These are phyloP conservation scores for Platynereis dumerilii DNA, from an alignment of 2,888 invertebrate species.

Conservation along the genomic window DNA sequence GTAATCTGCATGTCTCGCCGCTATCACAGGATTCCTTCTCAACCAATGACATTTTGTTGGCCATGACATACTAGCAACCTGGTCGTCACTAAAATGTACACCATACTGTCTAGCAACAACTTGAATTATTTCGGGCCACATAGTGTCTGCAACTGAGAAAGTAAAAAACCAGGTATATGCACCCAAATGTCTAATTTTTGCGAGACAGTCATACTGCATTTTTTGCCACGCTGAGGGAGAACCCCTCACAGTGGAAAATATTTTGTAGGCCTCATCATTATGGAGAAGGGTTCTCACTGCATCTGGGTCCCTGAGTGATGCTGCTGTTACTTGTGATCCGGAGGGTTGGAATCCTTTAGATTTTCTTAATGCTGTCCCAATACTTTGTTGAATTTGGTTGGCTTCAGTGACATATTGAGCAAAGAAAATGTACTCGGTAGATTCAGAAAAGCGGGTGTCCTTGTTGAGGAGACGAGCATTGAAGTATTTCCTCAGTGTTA, in stretches of 20 bases:
- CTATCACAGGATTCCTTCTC: slow-evolving; percentile 41
- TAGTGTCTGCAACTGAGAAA: slow-evolving; percentile 41
- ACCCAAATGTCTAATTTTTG: slow-evolving; percentile 41
- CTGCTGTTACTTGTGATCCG: background rate
- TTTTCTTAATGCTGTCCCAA: background rate
- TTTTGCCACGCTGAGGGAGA: slow-evolving; percentile 42
- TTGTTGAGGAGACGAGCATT: background rate
- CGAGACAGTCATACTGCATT: slow-evolving; percentile 35
- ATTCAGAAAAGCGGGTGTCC: background rate
- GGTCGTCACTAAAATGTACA: slow-evolving; percentile 22
- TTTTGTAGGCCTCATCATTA: slow-evolving; percentile 34
- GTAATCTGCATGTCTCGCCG: slow-evolving; percentile 40
- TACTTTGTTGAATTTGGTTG: background rate
- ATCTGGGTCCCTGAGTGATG: background rate
- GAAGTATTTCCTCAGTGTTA: background rate
- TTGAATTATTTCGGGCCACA: slow-evolving; percentile 40
- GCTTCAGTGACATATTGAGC: background rate
- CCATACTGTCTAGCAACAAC: slow-evolving; percentile 35
- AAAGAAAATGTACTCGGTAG: background rate
- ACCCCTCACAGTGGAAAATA: slow-evolving; percentile 33
- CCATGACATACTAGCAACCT: slow-evolving; percentile 33
- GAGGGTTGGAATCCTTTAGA: too few species aligned
- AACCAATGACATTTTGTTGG: slow-evolving; percentile 36
- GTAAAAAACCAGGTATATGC: slow-evolving; percentile 43
- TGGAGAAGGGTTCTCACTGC: slow-evolving; percentile 2